Base-by-base conservation (phyloP, 2,113 vertebrate species). In the Pygoscelis adeliae region DNA sequence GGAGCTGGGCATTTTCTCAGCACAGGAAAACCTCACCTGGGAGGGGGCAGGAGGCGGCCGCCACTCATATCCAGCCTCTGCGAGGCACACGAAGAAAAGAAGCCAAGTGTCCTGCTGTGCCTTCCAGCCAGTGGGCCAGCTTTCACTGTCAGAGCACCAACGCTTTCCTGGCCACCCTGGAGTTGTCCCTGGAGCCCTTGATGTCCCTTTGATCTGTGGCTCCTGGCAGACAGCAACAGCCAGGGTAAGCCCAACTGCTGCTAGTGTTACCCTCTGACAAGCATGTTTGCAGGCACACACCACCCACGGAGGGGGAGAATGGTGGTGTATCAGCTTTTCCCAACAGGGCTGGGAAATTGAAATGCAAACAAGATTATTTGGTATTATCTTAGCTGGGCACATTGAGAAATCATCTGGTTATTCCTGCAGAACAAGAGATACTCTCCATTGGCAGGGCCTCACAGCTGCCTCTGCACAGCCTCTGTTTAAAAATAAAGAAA, bases 281-380 rank as follows among this genome's bases (percentile, higher is more conserved):
- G 44, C 0, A 0, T 14, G 30, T 47, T 73, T 3, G 0, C 65
- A 77, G 85, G 72, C 77, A 77, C 49, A 8, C 58, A 13, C 36
- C n/a, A 0, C 52, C 73, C 82, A 55, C 3, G 0, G 61, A 25
- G 30, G 18, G 32, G 85, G 46, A 72, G 44, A 76, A 16, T 18
- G 44, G 29, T 16, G 40, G 26, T 21, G 44, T 29, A 47, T 19
- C 85, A 79, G 71, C 62, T 78, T 67, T 61, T 50, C 22, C 56
- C 66, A 40, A 3, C 61, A 52, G 36, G 72, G 49, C 44, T 47
- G 30, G 78, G 30, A 71, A 88, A 53, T 59, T 82, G 56, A 80
- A 88, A 86, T 65, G 58, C 83, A 88, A 92, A 79, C 25, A 17
- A 56, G 74, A 53, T 92, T 81, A n/a, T 63, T 40, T 14, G 16